Evolutionary conservation across 2,113 vertebrate genomes (phyloP), one percentile per base, ranked within the genome.

Genomic region (Hippoglossus stenolepis): DNA sequence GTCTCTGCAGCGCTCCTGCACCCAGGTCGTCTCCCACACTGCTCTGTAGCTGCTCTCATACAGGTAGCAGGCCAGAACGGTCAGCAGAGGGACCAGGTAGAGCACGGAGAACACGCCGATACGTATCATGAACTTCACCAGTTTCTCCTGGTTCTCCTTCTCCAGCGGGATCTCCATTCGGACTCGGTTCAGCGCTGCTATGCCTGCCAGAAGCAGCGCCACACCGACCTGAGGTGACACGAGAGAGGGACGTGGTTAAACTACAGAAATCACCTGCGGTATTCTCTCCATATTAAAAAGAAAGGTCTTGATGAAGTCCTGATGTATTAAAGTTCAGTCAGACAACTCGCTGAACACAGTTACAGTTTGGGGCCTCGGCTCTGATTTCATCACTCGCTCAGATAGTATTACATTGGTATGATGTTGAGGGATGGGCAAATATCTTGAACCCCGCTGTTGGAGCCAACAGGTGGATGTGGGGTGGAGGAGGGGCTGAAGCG

Each of bases 71-170:
- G 94, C 94, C 70, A 99, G 95, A 0, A 99, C 96, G 18, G 95
- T 95, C 85, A 99, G 91, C 83, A 99, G 94, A 0, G 98, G 98
- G 70, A 97, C 96, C n/a, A 99, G 96, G 93, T 99, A 99, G 28
- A 99, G 95, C 15, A 96, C 95, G n/a, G 98, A 99, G 95, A 99
- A 99, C 28, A 99, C 96, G 1, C 95, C 98, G 31, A 99, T 99
- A 11, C 98, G 97, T 90, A 99, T 99, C 98, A 99, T 99, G 94
- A 99, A 99, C 92, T 99, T 99, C 77, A 99, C 97, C 81, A 99
- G 91, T 67, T 99, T 99, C 93, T 99, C 98, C 93, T 98, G 98
- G 93, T 99, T 99, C 92, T 99, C 97, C 93, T 99, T 99, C 90
- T 99, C 98, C 92, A 99, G 89, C 0, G 97, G 98, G 83, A 99